Evolutionary conservation across 2,888 invertebrate species (phyloP).

Genomic region (Chloroclysta siterata): DNA sequence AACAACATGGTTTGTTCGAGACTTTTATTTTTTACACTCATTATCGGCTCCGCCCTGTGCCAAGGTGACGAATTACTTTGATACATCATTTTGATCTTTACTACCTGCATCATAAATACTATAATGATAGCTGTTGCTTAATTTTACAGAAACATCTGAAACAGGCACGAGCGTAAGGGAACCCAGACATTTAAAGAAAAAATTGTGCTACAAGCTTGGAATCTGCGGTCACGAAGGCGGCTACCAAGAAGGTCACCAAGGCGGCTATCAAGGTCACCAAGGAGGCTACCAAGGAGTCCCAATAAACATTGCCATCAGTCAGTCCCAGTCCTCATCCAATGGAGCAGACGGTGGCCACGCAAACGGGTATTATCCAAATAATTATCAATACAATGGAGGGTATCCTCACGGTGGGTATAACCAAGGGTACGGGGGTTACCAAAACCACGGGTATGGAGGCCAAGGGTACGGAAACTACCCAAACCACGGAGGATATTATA

Average conservation of each 20-base stretch:
- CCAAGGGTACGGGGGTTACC: constrained; percentile 41
- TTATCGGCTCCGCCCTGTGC: constrained; percentile 53
- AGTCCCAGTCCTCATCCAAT: constrained; percentile 73
- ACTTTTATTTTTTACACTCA: constrained; percentile 52
- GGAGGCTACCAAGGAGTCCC: constrained; percentile 51
- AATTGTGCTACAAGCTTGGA: constrained; percentile 64
- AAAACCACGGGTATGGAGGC: constrained; percentile 45
- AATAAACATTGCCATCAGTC: constrained; percentile 78
- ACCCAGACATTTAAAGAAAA: constrained; percentile 59
- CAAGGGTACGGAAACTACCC: constrained; percentile 47
- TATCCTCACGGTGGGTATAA: constrained; percentile 41
- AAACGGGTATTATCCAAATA: constrained; percentile 62
- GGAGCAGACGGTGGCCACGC: constrained; percentile 66
- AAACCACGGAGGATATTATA: constrained; percentile 48
- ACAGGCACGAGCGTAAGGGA: constrained; percentile 47
- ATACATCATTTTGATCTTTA: constrained; percentile 22
- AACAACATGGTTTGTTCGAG: constrained; percentile 56
- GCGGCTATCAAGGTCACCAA: constrained; percentile 41
- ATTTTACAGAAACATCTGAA: constrained; percentile 49
- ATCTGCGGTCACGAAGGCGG: constrained; percentile 51
- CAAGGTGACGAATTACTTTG: constrained; percentile 63
- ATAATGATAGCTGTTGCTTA: constrained; percentile 17
- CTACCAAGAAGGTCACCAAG: constrained; percentile 40
- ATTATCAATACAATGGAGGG: constrained; percentile 60
- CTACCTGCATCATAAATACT: constrained; percentile 34